phyloP scores from a whole-genome alignment of 2,888 invertebrate genomes.

The Asteroscopus sphinx region DNA sequence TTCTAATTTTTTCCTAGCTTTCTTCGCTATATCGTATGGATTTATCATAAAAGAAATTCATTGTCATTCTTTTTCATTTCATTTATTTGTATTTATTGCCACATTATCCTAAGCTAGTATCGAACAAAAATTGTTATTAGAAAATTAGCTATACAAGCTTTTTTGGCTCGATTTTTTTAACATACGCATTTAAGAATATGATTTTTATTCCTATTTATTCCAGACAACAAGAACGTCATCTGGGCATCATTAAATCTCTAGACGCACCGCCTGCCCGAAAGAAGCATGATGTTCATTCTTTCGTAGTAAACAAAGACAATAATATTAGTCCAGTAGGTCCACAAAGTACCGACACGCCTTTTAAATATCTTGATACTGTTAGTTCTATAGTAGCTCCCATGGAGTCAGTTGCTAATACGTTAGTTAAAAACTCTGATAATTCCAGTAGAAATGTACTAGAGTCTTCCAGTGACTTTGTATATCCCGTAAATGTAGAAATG shows the following conservation, averaged over 20 bases:
- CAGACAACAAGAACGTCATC: constrained; percentile 95
- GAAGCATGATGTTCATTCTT: constrained; percentile 87
- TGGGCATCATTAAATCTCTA: constrained; percentile 91
- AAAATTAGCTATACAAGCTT: constrained; percentile 22
- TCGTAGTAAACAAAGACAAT: constrained; percentile 78
- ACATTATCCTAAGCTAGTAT: neutral
- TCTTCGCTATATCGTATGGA: constrained; percentile 22
- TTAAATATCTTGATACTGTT: constrained; percentile 74
- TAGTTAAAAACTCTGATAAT: constrained; percentile 39
- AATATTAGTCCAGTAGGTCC: constrained; percentile 64
- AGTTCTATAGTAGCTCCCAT: constrained; percentile 66
- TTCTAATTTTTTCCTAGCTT: constrained; percentile 17
- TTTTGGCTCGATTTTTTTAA: constrained; percentile 22
- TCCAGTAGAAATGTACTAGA: constrained; percentile 27
- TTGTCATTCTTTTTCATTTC: neutral
- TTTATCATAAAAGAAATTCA: no score
- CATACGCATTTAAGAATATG: neutral
- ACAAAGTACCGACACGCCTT: constrained; percentile 68
- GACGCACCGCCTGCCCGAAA: constrained; percentile 82
- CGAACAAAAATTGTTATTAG: neutral
- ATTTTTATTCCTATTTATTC: constrained; percentile 50
- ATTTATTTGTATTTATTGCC: neutral
- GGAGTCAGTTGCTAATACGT: constrained; percentile 45
- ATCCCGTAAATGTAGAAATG: constrained; percentile 61
- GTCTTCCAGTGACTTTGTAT: constrained; percentile 50